A percentile compares a stretch with the other conserved stretches of the same genome.
Conservation (phyloP, 2,888 invertebrate genomes). For the Rhagonycha lutea region DNA sequence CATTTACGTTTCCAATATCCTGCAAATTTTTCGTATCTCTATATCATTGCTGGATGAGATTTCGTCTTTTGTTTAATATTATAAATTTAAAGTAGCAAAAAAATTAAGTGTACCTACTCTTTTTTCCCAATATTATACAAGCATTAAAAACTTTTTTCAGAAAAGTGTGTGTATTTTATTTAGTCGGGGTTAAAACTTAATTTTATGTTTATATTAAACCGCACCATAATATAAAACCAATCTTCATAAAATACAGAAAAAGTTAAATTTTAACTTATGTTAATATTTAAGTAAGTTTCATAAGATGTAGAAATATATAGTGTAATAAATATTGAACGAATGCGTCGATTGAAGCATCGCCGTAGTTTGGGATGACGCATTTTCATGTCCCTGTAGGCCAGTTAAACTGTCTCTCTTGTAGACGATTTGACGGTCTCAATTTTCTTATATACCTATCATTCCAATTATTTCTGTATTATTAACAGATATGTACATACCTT, state of each 20-base stretch:
- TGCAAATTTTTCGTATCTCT: too few relatives aligned
- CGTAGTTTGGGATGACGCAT: slow-evolving; percentile 25
- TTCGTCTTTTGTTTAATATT: too few relatives aligned
- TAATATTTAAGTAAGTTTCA: neutral
- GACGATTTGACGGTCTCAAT: slow-evolving; percentile 21
- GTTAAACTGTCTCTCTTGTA: slow-evolving; percentile 13
- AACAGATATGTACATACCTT: neutral
- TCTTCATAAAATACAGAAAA: neutral
- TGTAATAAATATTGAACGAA: slow-evolving; percentile 2
- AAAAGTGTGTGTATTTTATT: neutral
- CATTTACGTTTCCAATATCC: too few relatives aligned
- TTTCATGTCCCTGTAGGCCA: slow-evolving; percentile 19
- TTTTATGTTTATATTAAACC: neutral
- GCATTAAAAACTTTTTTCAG: neutral
- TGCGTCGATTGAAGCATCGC: slow-evolving; percentile 23
- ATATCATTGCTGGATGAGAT: too few relatives aligned
- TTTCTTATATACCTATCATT: slow-evolving; percentile 16
- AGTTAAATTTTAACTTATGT: neutral
- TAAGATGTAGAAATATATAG: neutral
- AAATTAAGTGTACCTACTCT: too few relatives aligned
- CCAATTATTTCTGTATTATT: slow-evolving; percentile 14
- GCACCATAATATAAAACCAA: neutral
- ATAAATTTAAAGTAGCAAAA: too few relatives aligned
- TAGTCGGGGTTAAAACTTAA: neutral
- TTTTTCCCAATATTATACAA: neutral